phyloP scores from a whole-genome alignment of 2,113 vertebrate species.

The Pelodiscus sinensis region DNA sequence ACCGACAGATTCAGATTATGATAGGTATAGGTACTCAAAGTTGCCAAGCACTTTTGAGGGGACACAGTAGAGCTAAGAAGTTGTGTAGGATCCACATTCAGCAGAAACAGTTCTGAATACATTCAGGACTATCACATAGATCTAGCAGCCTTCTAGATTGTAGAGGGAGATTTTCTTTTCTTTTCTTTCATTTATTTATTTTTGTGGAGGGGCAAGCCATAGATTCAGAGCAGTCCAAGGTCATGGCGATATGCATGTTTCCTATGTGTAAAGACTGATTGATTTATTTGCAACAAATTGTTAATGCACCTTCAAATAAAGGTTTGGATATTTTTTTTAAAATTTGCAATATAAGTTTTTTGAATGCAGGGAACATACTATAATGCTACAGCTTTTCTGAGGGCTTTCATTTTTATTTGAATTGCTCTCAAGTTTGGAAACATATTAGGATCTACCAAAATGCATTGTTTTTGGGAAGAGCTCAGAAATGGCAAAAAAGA shows the following conservation, averaged over 20 bases:
- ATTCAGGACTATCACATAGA: rapidly evolving
- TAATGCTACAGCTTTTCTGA: not conserved
- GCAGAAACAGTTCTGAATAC: not conserved
- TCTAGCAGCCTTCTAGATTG: not conserved
- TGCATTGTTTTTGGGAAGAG: conserved; percentile 13
- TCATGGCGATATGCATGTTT: not conserved
- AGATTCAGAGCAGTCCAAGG: not conserved
- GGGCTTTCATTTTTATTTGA: conserved; percentile 28
- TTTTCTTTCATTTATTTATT: not conserved
- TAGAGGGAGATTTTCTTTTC: not conserved
- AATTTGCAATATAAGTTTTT: not conserved
- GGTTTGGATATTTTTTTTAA: no score
- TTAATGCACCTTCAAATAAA: not conserved
- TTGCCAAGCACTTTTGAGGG: not conserved
- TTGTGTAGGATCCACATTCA: rapidly evolving
- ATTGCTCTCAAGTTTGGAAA: conserved; percentile 6
- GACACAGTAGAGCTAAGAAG: not conserved
- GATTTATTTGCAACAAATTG: not conserved
- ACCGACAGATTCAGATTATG: not conserved
- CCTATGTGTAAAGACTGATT: not conserved
- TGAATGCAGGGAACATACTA: not conserved
- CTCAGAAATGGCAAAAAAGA: conserved; percentile 20
- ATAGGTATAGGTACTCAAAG: not conserved
- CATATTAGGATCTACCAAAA: not conserved
- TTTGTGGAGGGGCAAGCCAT: not conserved